Conservation (phyloP, 1,140 invertebrate genomes). For the Cepaea nemoralis region DNA sequence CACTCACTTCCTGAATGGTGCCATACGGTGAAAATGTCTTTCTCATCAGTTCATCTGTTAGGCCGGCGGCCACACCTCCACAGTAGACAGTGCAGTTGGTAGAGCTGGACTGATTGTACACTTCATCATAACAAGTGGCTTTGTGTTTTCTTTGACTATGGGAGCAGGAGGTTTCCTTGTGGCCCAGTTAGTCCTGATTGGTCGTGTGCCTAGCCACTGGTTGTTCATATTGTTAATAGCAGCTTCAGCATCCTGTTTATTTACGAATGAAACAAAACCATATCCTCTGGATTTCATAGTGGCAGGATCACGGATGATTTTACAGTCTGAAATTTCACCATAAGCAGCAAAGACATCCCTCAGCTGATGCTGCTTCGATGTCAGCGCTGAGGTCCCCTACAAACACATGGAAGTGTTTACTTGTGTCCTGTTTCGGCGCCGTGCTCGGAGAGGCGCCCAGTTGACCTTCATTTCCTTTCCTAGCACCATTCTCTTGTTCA, state of each 20-base stretch:
- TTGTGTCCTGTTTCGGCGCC: conserved; percentile 97
- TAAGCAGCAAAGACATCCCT: conserved; percentile 98
- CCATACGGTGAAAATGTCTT: conserved; percentile 96
- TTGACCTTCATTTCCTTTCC: conserved; percentile 99
- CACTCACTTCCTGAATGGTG: conserved; percentile 95
- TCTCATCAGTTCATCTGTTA: conserved; percentile 94
- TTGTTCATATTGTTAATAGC: conserved; percentile 99
- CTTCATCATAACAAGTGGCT: conserved; percentile 97
- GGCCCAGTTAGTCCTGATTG: conserved; percentile 99
- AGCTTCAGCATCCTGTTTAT: conserved; percentile 98
- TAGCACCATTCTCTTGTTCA: conserved; percentile 96
- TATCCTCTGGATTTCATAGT: conserved; percentile 99
- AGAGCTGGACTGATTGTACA: conserved; percentile 96
- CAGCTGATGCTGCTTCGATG: conserved; percentile 96
- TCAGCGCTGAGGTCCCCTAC: conserved; percentile 99
- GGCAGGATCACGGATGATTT: conserved; percentile 97
- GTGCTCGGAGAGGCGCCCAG: conserved; percentile 98
- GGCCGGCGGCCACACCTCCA: conserved; percentile 92
- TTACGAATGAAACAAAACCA: conserved; percentile 99
- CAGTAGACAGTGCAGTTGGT: conserved; percentile 99
- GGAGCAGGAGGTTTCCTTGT: conserved; percentile 93
- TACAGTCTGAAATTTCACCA: conserved; percentile 98
- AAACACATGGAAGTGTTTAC: conserved; percentile 92
- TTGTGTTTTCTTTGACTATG: conserved; percentile 82
- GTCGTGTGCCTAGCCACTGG: conserved; percentile 97